phyloP scores from a whole-genome alignment of 2,797 vertebrate genomes.

The Bradypodion pumilum region DNA sequence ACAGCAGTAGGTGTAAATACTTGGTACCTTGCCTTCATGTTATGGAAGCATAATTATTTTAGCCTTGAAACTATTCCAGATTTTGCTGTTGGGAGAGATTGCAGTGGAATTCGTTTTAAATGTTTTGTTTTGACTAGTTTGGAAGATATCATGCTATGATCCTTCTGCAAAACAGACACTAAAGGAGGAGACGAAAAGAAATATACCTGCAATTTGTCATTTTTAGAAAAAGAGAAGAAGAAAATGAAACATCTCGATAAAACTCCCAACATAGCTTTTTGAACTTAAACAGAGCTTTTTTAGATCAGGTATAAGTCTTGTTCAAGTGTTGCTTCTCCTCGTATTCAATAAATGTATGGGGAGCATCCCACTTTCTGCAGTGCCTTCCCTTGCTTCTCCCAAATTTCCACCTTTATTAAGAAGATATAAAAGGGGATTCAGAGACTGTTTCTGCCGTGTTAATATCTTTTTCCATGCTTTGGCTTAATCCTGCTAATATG shows the following conservation, averaged over 20 bases:
- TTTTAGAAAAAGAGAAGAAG: not conserved
- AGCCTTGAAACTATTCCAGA: slow-evolving; percentile 38
- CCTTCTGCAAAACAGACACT: not conserved
- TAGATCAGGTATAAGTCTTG: not conserved
- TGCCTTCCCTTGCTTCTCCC: not conserved
- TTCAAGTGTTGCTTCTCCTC: not conserved
- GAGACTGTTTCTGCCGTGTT: too few relatives aligned
- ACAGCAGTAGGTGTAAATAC: not conserved
- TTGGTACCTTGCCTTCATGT: slow-evolving; percentile 15
- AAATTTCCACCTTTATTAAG: too few relatives aligned
- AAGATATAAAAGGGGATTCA: too few relatives aligned
- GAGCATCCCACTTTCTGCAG: too few relatives aligned
- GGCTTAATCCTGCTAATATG: too few relatives aligned
- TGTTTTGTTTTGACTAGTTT: slow-evolving; percentile 12
- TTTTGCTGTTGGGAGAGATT: not conserved
- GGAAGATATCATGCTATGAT: too few relatives aligned
- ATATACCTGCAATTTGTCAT: too few relatives aligned
- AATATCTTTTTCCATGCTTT: too few relatives aligned
- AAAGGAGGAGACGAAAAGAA: not conserved
- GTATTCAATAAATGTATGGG: too few relatives aligned
- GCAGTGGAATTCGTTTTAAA: slow-evolving; percentile 20
- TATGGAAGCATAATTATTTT: slow-evolving; percentile 1
- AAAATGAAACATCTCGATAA: too few relatives aligned
- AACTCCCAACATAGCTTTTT: not conserved
- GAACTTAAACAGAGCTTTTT: not conserved